A percentile compares a stretch with the other conserved stretches of the same genome.
Conservation (phyloP, 2,113 vertebrate genomes). For the Pangasianodon gigas region DNA sequence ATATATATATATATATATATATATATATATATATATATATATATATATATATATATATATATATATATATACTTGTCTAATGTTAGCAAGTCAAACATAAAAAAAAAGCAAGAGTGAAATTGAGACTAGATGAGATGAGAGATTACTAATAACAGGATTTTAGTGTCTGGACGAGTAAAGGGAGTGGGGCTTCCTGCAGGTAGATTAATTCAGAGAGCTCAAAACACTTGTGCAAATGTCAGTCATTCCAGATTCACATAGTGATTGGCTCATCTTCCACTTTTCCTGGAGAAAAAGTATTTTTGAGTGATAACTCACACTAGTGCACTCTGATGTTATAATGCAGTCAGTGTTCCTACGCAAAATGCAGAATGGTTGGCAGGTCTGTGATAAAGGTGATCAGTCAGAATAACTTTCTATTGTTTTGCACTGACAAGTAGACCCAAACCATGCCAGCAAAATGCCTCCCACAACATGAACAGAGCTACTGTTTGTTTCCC, state of each 20-base stretch:
- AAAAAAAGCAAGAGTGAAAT: neutral
- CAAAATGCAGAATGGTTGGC: neutral
- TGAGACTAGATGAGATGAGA: neutral
- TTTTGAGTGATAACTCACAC: neutral
- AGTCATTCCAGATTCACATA: neutral
- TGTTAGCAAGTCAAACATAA: neutral
- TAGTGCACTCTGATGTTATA: neutral
- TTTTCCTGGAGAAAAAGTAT: neutral
- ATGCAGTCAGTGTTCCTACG: neutral
- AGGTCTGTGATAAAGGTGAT: neutral
- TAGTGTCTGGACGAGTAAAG: neutral
- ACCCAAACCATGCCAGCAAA: neutral
- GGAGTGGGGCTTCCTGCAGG: neutral
- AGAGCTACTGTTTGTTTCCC: neutral
- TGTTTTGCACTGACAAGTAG: neutral
- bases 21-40: too few relatives aligned
- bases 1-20: too few relatives aligned
- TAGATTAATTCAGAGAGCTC: neutral
- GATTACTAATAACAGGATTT: neutral
- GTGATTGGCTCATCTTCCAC: neutral
- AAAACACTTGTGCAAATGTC: neutral
- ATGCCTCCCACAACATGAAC: neutral
- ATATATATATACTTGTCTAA: neutral
- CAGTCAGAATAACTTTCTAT: neutral
- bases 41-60: too few relatives aligned